Evolutionary conservation across 2,113 vertebrate genomes (phyloP).

Genomic region (Lasiurus cinereus): DNA sequence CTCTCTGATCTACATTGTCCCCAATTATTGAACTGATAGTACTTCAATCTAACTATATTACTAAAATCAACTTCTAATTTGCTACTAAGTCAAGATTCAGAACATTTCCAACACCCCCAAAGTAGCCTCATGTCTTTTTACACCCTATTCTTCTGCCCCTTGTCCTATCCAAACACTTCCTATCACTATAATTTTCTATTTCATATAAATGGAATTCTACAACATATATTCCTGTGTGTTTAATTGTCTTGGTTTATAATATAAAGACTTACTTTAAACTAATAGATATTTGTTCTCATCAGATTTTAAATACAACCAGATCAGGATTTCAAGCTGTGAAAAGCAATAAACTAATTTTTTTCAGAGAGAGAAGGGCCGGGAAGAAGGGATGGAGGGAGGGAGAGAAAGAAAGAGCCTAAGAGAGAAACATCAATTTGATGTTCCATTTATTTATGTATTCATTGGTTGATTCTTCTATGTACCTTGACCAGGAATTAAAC

Average conservation of each 20-base stretch:
- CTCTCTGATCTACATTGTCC: neutral
- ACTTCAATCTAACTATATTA: constrained; percentile 6
- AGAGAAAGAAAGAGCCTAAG: too few relatives aligned
- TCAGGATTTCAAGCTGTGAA: neutral
- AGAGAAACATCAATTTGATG: neutral
- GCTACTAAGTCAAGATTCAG: neutral
- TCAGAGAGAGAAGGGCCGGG: neutral
- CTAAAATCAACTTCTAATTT: constrained; percentile 23
- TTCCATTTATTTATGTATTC: neutral
- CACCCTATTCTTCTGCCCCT: neutral
- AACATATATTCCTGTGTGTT: neutral
- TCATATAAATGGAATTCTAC: neutral
- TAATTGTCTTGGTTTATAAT: neutral
- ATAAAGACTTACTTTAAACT: constrained; percentile 44
- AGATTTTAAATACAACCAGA: constrained; percentile 48
- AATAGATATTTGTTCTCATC: neutral
- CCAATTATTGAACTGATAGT: neutral
- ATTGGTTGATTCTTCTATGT: neutral
- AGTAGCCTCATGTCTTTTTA: neutral
- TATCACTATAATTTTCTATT: neutral
- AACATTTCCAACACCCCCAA: neutral
- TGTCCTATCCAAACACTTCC: neutral
- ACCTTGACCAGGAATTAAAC: too few relatives aligned
- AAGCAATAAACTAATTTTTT: constrained; percentile 33
- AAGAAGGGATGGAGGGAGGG: too few relatives aligned